Evolutionary conservation across 2,113 vertebrate species (phyloP).

Genomic region (Esox niger): DNA sequence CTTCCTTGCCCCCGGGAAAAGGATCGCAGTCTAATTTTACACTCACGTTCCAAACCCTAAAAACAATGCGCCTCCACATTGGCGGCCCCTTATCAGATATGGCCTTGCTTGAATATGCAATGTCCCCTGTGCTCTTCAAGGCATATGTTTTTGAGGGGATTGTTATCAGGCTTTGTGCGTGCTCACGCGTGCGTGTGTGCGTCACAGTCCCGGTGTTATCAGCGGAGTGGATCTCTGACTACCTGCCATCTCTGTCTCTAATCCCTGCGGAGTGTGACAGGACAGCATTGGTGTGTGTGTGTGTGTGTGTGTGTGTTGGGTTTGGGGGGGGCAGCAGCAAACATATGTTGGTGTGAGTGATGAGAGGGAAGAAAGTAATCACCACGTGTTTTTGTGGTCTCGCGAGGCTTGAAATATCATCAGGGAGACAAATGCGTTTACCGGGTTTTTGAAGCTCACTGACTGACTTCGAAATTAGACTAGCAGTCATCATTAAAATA

Average conservation of each 20-base stretch:
- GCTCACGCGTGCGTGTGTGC: not conserved
- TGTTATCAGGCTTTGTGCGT: conserved; percentile 13
- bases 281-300: no score
- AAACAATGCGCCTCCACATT: conserved; percentile 7
- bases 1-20: conserved; percentile 18
- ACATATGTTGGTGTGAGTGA: conserved; percentile 5
- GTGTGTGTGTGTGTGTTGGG: not conserved
- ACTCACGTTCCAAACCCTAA: not conserved
- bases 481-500: no score
- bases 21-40: conserved; percentile 10
- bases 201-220: not conserved
- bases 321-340: not conserved
- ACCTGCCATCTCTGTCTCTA: not conserved
- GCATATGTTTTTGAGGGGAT: conserved; percentile 16
- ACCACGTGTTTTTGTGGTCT: no score
- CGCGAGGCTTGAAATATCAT: no score
- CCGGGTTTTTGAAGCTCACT: no score
- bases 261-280: not conserved
- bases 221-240: not conserved
- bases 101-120: conserved; percentile 3
- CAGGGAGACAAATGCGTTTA: no score
- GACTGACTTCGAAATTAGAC: no score
- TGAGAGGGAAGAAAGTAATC: no score
- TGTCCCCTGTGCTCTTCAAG: not conserved
- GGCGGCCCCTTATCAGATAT: not conserved